Conservation (phyloP, 2,113 vertebrate species). For the Pelecanoides urinatrix region DNA sequence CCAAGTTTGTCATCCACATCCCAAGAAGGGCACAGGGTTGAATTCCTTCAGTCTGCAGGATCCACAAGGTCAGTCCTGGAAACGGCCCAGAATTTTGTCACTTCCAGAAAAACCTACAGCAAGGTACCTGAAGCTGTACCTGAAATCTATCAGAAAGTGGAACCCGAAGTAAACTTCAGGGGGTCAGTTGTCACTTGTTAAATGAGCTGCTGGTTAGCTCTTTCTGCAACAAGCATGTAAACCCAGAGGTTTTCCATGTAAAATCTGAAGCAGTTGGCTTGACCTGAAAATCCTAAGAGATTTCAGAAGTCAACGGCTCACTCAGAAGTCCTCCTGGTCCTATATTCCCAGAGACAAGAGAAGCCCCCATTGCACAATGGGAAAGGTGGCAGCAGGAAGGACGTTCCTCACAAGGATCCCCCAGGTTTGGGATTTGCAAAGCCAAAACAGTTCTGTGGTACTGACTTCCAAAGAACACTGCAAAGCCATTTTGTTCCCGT, state of each 20-base stretch:
- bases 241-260: neutral
- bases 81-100: neutral
- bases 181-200: neutral
- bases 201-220: neutral
- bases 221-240: neutral
- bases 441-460: neutral
- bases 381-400: neutral
- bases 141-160: neutral
- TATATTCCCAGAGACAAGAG: neutral
- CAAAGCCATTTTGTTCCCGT: neutral
- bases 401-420: neutral
- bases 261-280: neutral
- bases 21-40: neutral
- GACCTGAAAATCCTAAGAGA: neutral
- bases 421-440: neutral
- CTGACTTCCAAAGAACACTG: neutral
- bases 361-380: neutral
- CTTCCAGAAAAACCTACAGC: neutral
- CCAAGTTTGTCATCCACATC: neutral
- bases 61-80: neutral
- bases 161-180: neutral
- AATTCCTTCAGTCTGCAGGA: neutral
- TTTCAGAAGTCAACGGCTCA: neutral
- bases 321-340: neutral
- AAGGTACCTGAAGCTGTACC: neutral